Evolutionary conservation across 2,888 invertebrate genomes (phyloP), one percentile per base, ranked within the genome.

Genomic region (Polietes domitor): DNA sequence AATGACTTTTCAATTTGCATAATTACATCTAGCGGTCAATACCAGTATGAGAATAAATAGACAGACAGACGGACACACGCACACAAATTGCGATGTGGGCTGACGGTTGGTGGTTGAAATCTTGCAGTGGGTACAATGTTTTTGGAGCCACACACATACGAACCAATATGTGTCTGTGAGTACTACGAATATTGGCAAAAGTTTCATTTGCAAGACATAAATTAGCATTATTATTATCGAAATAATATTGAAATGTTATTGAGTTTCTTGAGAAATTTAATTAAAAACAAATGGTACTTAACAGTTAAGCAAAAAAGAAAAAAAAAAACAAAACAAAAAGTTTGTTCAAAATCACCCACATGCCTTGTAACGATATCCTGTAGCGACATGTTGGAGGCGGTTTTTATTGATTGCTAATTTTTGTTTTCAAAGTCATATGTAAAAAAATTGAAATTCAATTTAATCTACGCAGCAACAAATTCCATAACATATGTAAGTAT

Each of bases 1-100:
- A 32, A 63, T 71, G 37, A 41, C 26, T 80, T 74, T 43, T 7
- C 63, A 74, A 77, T 80, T 80, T 77, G 63, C 80, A 83, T 77
- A 71, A 83, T 63, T 71, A 63, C 19, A 68, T 68, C 24, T 43
- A 68, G 24, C 43, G 43, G 68, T 68, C 68, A 43, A 17, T 12
- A 26, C 15, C 58, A 58, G 7, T 15, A 19, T 2, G 21, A 53
- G 17, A 10, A 17, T 10, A 53, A 50, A 17, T 19, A n/a, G 53
- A 24, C 10, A 5, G 19, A 53, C 19, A 21, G 21, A n/a, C n/a
- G n/a, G n/a, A n/a, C n/a, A n/a, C n/a, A n/a, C n/a, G n/a, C n/a
- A n/a, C n/a, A 7, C 7, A 3, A 21, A 19, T 17, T 50, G 15
- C 50, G n/a, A 2, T 50, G 53, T 53, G 53, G 21, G 53, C 7